These are phyloP conservation scores for Machimus rusticus DNA, from an alignment of 2,888 invertebrate genomes.

Conservation along the genomic window DNA sequence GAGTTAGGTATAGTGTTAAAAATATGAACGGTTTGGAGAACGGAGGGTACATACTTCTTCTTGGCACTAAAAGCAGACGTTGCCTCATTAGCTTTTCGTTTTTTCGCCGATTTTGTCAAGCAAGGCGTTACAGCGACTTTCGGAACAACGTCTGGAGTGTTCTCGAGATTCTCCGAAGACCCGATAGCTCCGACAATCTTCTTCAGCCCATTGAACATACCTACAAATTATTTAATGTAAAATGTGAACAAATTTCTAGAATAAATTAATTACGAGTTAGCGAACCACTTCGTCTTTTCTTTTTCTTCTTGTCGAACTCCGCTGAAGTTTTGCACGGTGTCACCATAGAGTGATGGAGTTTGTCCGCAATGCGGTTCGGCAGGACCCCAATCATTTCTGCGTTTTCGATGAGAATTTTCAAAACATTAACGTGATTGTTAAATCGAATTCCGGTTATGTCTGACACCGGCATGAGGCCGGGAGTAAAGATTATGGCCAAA, in stretches of 20 bases:
- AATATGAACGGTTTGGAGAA: background rate
- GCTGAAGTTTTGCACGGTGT: constrained; percentile 61
- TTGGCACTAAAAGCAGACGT: constrained; percentile 69
- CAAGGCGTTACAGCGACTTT: constrained; percentile 67
- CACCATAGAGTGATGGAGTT: constrained; percentile 54
- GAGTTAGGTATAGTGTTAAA: constrained; percentile 52
- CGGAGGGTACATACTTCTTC: constrained; percentile 67
- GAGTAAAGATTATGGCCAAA: constrained; percentile 84
- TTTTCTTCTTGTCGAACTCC: constrained; percentile 68
- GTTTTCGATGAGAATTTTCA: constrained; percentile 81
- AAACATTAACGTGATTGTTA: constrained; percentile 73
- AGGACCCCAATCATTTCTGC: constrained; percentile 77
- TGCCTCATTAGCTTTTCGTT: constrained; percentile 70
- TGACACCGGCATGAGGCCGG: constrained; percentile 84
- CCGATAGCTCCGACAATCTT: constrained; percentile 76
- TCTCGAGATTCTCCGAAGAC: constrained; percentile 63
- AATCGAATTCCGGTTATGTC: constrained; percentile 72
- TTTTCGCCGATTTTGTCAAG: constrained; percentile 70
- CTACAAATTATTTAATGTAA: constrained; percentile 59
- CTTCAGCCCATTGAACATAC: constrained; percentile 78
- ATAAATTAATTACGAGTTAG: constrained; percentile 72
- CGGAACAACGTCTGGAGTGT: constrained; percentile 55
- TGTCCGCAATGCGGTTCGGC: constrained; percentile 68
- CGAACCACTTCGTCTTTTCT: constrained; percentile 86
- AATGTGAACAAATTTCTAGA: constrained; percentile 10